Evolutionary conservation across 1,140 invertebrate genomes (phyloP).

Genomic region (Bacillus rossius): DNA sequence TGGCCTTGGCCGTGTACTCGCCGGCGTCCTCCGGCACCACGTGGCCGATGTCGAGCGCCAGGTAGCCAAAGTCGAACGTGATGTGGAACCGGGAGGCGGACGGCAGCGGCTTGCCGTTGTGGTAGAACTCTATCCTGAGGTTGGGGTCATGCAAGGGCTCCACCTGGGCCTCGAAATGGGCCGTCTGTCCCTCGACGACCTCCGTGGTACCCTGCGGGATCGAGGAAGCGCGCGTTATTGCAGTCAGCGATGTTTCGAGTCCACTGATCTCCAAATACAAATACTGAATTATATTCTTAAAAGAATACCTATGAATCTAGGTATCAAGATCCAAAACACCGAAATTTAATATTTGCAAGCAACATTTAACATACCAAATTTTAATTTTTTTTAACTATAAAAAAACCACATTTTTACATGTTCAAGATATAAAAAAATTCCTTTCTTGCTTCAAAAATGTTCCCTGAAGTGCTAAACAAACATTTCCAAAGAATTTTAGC

Average conservation of each 20-base stretch:
- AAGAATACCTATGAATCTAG: neutral
- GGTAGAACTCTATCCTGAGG: slow-evolving; percentile 84
- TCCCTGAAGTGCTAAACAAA: too few relatives aligned
- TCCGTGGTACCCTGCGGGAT: slow-evolving; percentile 66
- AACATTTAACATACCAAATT: too few relatives aligned
- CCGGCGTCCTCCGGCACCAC: slow-evolving; percentile 91
- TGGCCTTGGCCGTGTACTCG: slow-evolving; percentile 84
- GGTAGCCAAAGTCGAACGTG: slow-evolving; percentile 93
- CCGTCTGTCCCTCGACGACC: slow-evolving; percentile 78
- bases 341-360: too few relatives aligned
- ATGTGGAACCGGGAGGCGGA: slow-evolving; percentile 86
- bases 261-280: too few relatives aligned
- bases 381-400: too few relatives aligned
- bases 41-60: slow-evolving; percentile 86
- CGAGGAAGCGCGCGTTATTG: neutral
- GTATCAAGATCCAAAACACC: too few relatives aligned
- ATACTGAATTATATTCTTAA: too few relatives aligned
- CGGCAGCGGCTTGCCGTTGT: slow-evolving; percentile 82
- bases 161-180: slow-evolving; percentile 88
- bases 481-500: too few relatives aligned
- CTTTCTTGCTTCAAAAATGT: too few relatives aligned
- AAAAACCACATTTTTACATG: too few relatives aligned
- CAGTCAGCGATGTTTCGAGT: too few relatives aligned
- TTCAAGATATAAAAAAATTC: too few relatives aligned
- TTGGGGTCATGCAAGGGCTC: slow-evolving; percentile 89